Evolutionary conservation across 2,888 invertebrate species (phyloP).

Genomic region (Alitta virens): DNA sequence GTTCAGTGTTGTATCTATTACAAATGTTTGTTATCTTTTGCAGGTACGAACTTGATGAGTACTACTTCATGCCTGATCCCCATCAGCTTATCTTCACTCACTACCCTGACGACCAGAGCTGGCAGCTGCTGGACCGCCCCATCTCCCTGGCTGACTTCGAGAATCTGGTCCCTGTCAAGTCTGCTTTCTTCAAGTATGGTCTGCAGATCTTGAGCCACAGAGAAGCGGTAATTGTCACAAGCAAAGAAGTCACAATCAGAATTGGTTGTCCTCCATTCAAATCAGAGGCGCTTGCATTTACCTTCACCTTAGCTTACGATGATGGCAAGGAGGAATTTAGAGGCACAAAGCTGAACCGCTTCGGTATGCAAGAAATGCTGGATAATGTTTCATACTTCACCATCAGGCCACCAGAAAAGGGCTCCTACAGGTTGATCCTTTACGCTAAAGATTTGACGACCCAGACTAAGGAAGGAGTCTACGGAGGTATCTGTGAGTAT

Average conservation of each 20-base stretch:
- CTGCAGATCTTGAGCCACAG: constrained; percentile 55
- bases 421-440: constrained; percentile 54
- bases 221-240: constrained; percentile 52
- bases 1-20: no score
- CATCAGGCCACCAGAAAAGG: constrained; percentile 52
- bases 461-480: constrained; percentile 53
- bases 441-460: constrained; percentile 56
- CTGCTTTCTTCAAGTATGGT: constrained; percentile 57
- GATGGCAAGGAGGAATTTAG: constrained; percentile 48
- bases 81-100: constrained; percentile 57
- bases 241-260: constrained; percentile 50
- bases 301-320: constrained; percentile 53
- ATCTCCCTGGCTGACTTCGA: constrained; percentile 54
- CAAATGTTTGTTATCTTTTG: no score
- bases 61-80: constrained; percentile 57
- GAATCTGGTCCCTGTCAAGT: constrained; percentile 57
- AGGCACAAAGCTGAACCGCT: constrained; percentile 49
- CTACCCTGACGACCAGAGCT: constrained; percentile 54
- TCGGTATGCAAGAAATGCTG: constrained; percentile 54
- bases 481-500: constrained; percentile 57
- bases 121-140: constrained; percentile 54
- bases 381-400: constrained; percentile 54
- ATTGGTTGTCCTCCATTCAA: constrained; percentile 50
- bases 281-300: constrained; percentile 50
- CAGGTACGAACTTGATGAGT: constrained; percentile 55